A percentile compares a stretch with the other conserved stretches of the same genome.
Evolutionary conservation across 1,140 invertebrate species (phyloP).

Genomic region (Drosophila repleta): DNA sequence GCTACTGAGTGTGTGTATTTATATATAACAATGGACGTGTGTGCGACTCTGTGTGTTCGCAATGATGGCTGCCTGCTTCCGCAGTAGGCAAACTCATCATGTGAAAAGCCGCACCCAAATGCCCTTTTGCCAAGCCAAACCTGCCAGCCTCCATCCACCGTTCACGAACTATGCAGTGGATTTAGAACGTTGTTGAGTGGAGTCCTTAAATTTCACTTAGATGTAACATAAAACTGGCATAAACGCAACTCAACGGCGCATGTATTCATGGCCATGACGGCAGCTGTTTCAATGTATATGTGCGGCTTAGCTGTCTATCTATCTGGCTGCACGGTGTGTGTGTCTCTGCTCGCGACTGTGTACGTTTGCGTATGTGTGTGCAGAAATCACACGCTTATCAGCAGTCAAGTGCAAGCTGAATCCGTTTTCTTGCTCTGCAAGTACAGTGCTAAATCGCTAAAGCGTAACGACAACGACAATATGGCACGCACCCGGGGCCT

Average conservation of each 20-base stretch:
- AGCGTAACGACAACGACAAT: slow-evolving; percentile 75
- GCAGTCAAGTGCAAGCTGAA: slow-evolving; percentile 81
- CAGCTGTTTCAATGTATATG: slow-evolving; percentile 29
- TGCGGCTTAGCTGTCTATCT: slow-evolving; percentile 8
- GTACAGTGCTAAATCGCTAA: slow-evolving; percentile 76
- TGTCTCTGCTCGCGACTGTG: background rate
- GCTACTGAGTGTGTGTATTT: slow-evolving; percentile 25
- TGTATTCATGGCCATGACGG: slow-evolving; percentile 74
- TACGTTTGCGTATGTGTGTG: slow-evolving; percentile 32
- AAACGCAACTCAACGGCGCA: slow-evolving; percentile 78
- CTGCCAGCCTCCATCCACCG: background rate
- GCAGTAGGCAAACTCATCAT: slow-evolving; percentile 74
- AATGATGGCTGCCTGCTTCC: slow-evolving; percentile 77
- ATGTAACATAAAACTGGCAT: slow-evolving; percentile 79
- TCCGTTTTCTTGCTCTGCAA: slow-evolving; percentile 61
- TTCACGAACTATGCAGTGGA: slow-evolving; percentile 67
- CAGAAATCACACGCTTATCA: slow-evolving; percentile 78
- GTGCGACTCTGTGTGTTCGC: slow-evolving; percentile 35
- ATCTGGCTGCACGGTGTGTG: background rate
- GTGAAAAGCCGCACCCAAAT: slow-evolving; percentile 51
- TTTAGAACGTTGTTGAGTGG: slow-evolving; percentile 70
- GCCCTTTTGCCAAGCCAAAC: slow-evolving; percentile 11
- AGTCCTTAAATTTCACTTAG: slow-evolving; percentile 83
- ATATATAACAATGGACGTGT: slow-evolving; percentile 13
- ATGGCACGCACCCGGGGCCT: slow-evolving; percentile 36